phyloP scores from a whole-genome alignment of 1,140 invertebrate species.

The Stegodyphus dumicola region DNA sequence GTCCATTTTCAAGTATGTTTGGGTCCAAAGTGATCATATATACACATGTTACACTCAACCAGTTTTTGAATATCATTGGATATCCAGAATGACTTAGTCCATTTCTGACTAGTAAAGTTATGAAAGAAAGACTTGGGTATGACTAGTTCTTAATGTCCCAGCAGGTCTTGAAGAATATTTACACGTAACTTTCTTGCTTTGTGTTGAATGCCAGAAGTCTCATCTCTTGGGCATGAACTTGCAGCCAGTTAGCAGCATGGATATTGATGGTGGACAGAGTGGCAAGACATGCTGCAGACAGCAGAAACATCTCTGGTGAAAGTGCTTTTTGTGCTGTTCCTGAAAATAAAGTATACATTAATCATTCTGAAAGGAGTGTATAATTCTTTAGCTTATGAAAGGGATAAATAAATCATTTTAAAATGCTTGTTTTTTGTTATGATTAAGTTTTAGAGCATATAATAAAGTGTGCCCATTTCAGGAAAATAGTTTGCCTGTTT shows the following conservation, averaged over 20 bases:
- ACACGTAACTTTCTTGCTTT: conserved; percentile 51
- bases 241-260: conserved; percentile 26
- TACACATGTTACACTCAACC: too few relatives aligned
- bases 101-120: too few relatives aligned
- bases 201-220: conserved; percentile 17
- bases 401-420: too few relatives aligned
- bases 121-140: background rate
- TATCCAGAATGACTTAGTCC: too few relatives aligned
- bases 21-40: too few relatives aligned
- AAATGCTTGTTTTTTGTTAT: too few relatives aligned
- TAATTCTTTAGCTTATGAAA: too few relatives aligned
- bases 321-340: conserved; percentile 49
- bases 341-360: conserved; percentile 6
- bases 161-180: background rate
- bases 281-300: conserved; percentile 47
- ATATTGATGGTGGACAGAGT: conserved; percentile 27
- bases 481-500: too few relatives aligned
- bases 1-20: too few relatives aligned
- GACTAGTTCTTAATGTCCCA: background rate
- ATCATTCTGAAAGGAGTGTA: too few relatives aligned
- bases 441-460: background rate
- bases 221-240: conserved; percentile 52
- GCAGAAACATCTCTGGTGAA: conserved; percentile 46
- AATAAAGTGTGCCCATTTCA: too few relatives aligned
- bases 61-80: too few relatives aligned